These are phyloP conservation scores for Apamea crenata DNA, from an alignment of 2,888 invertebrate species.

Conservation along the genomic window DNA sequence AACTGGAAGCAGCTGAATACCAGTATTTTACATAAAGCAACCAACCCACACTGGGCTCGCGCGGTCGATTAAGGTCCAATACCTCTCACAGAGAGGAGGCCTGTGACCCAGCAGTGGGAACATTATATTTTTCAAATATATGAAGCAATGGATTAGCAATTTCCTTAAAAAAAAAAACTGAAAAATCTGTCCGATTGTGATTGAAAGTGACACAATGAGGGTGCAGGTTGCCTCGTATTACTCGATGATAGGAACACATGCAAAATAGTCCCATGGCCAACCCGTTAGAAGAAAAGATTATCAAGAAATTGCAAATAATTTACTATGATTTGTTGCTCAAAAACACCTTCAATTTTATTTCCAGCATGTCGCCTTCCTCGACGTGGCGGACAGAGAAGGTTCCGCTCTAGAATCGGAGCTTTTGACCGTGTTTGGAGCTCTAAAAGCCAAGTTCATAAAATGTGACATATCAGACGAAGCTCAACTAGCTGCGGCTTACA, in stretches of 20 bases:
- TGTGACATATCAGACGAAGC: conserved; percentile 83
- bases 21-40: too few species aligned
- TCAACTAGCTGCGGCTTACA: conserved; percentile 80
- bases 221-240: background rate
- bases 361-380: conserved; percentile 86
- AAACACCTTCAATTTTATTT: conserved; percentile 57
- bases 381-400: conserved; percentile 82
- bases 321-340: background rate
- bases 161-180: too few species aligned
- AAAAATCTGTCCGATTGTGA: background rate
- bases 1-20: too few species aligned
- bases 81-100: too few species aligned
- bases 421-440: conserved; percentile 81
- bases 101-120: too few species aligned
- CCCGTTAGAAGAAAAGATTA: background rate
- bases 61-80: too few species aligned
- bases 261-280: background rate
- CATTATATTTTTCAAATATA: background rate
- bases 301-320: background rate
- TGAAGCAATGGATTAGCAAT: background rate
- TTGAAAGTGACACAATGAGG: too few species aligned
- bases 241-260: too few species aligned
- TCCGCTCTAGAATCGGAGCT: conserved; percentile 80
- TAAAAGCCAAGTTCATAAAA: conserved; percentile 86
- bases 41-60: too few species aligned